A percentile compares a stretch with the other conserved stretches of the same genome.
Evolutionary conservation across 1,140 invertebrate species (phyloP).

Genomic region (fruit fly (Drosophila melanogaster)): Release_6_plus_ISO1_MT NT_033777.3:22878501-22879000

Average conservation of each 20-base stretch:
- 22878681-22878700: no score
- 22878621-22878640: no score
- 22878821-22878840: constrained; percentile 18
- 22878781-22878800: constrained; percentile 45
- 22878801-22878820: constrained; percentile 17
- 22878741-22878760: constrained; percentile 51
- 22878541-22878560: no score
- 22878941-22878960: constrained; percentile 78
- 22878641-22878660: not conserved
- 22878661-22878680: no score
- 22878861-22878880: not conserved
- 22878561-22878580: no score
- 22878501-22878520: no score
- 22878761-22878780: constrained; percentile 57
- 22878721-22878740: constrained; percentile 9
- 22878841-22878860: not conserved
- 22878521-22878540: no score
- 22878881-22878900: constrained; percentile 21
- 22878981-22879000: constrained; percentile 49
- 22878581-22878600: no score
- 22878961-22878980: constrained; percentile 82
- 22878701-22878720: not conserved
- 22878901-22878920: constrained; percentile 42
- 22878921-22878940: constrained; percentile 83
- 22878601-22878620: no score